Evolutionary conservation across 2,113 vertebrate genomes (phyloP).

Genomic region (Struthidea cinerea): DNA sequence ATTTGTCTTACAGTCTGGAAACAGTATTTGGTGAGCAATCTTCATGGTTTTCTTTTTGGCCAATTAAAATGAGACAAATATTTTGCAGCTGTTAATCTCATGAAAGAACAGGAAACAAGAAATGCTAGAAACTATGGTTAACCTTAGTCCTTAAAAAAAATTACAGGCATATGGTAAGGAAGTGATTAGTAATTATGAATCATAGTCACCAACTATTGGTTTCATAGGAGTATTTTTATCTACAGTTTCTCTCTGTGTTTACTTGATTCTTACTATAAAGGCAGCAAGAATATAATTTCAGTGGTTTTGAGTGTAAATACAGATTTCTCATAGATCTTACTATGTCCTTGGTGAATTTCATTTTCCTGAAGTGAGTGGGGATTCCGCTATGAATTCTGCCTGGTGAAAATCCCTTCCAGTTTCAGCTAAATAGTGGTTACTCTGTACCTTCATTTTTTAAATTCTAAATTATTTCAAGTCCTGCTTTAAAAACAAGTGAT

Average conservation of each 20-base stretch:
- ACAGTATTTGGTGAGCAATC: neutral
- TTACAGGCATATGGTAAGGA: neutral
- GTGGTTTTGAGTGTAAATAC: neutral
- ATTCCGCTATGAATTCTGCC: neutral
- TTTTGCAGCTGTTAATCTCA: neutral
- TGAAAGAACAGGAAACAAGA: neutral
- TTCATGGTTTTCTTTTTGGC: neutral
- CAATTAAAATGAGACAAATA: neutral
- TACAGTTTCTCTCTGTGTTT: neutral
- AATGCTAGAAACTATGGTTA: neutral
- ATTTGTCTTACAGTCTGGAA: neutral
- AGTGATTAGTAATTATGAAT: neutral
- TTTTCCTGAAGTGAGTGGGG: neutral
- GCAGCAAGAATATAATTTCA: neutral
- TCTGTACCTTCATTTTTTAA: neutral
- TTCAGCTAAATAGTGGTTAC: neutral
- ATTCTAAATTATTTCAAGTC: neutral
- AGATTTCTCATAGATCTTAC: neutral
- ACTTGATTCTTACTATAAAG: neutral
- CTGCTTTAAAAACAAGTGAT: neutral
- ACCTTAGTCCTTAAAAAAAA: neutral
- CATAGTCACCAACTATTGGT: neutral
- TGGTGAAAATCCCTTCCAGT: neutral
- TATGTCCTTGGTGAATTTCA: neutral
- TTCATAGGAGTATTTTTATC: neutral